Evolutionary conservation across 2,888 invertebrate genomes (phyloP), one percentile per base, ranked within the genome.

Genomic region (Stegana nigrithorax): DNA sequence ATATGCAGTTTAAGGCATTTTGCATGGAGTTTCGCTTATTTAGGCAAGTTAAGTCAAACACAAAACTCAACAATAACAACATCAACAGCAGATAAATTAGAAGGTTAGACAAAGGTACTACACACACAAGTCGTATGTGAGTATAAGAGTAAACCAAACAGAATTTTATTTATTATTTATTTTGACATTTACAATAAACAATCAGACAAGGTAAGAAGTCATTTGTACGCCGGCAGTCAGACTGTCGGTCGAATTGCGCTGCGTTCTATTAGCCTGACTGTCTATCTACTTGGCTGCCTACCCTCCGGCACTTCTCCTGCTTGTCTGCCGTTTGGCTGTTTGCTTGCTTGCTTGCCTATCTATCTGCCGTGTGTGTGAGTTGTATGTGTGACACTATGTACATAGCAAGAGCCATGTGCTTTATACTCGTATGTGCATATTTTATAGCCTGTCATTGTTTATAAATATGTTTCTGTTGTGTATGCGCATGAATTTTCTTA

Each of bases 161-260:
- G 66, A 66, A 69, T 61, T 66, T 59, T 73, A 74, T 80, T 71
- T 76, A 80, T 80, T 78, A 78, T 80, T 78, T 74, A 73, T 73
- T 76, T 69, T 78, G 74, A 71, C 74, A 74, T 74, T 78, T 69
- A 76, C 76, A 76, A n/a, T 73, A 67, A 76, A 67, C 67, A 75
- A 75, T 73, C 72, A 63, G 62, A 47, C 62, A 29, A 32, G 25
- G 56, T 39, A 17, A 50, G 14, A 74, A 65, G 47, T 50, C 47
- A 50, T 45, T 45, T 39, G 12, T 14, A 39, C 47, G 26, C n/a
- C 12, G 2, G 12, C 23, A n/a, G n/a, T n/a, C n/a, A n/a, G n/a
- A n/a, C n/a, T n/a, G n/a, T n/a, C n/a, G n/a, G n/a, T n/a, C n/a
- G n/a, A n/a, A n/a, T n/a, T n/a, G n/a, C n/a, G n/a, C n/a, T n/a